Conservation (phyloP, 2,888 invertebrate genomes). For the Athetis lepigone region DNA sequence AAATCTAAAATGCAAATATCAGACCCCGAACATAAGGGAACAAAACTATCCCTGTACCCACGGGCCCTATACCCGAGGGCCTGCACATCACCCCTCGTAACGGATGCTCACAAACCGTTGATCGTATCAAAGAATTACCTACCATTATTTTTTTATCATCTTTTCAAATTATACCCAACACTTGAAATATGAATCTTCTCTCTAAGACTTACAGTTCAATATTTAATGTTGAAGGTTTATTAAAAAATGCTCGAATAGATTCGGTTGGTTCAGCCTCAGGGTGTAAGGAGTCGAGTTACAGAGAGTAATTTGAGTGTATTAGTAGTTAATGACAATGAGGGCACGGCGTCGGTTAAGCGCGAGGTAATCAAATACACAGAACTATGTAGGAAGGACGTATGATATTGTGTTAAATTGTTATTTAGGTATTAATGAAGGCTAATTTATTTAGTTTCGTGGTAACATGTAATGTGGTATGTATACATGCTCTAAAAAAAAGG, state of each 20-base stretch:
- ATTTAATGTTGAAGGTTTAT: constrained; percentile 9
- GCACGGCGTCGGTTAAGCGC: constrained; percentile 20
- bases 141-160: constrained; percentile 40
- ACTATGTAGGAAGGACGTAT: not conserved
- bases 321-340: constrained; percentile 53
- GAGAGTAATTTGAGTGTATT: constrained; percentile 61
- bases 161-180: constrained; percentile 21
- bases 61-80: constrained; percentile 31
- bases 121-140: constrained; percentile 60
- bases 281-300: constrained; percentile 52
- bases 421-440: too few species aligned
- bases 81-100: constrained; percentile 55
- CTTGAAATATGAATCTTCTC: constrained; percentile 3
- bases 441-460: too few species aligned
- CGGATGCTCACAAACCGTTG: constrained; percentile 66
- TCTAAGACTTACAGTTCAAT: not conserved
- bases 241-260: constrained; percentile 32
- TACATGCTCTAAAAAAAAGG: too few species aligned
- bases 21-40: constrained; percentile 43
- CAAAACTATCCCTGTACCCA: constrained; percentile 40
- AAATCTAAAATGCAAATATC: constrained; percentile 43
- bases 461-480: too few species aligned
- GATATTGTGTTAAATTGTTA: not conserved
- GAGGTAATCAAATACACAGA: constrained; percentile 35
- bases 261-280: constrained; percentile 52